Evolutionary conservation across 2,888 invertebrate genomes (phyloP).

Genomic region (Lamellibrachia satsuma): DNA sequence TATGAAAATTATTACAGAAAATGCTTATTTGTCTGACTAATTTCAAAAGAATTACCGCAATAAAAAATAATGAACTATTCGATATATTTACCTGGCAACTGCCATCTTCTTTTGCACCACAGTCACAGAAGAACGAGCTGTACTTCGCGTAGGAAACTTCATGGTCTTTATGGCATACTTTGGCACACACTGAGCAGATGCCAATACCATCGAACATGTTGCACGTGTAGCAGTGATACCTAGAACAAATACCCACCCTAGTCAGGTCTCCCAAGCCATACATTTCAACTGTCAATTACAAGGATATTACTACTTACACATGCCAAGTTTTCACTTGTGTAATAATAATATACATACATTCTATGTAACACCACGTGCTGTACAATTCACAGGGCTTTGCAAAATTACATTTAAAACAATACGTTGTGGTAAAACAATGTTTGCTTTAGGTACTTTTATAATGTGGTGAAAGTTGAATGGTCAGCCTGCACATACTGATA

Average conservation of each 20-base stretch:
- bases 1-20: too few species aligned
- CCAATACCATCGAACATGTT: conserved; percentile 98
- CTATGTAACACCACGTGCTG: too few species aligned
- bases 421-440: too few species aligned
- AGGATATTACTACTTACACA: too few species aligned
- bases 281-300: not conserved
- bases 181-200: conserved; percentile 95
- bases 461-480: too few species aligned
- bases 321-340: too few species aligned
- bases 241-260: conserved; percentile 35
- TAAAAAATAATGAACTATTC: not conserved
- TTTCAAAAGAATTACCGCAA: not conserved
- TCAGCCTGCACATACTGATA: too few species aligned
- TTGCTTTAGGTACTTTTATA: too few species aligned
- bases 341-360: too few species aligned
- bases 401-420: too few species aligned
- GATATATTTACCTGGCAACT: conserved; percentile 57
- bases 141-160: conserved; percentile 96
- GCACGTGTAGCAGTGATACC: conserved; percentile 99
- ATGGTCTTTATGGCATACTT: conserved; percentile 95
- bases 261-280: not conserved
- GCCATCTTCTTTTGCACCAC: conserved; percentile 86
- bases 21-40: too few species aligned
- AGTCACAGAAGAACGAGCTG: conserved; percentile 99
- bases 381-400: too few species aligned